phyloP scores from a whole-genome alignment of 2,113 vertebrate species.

The Corapipo altera region DNA sequence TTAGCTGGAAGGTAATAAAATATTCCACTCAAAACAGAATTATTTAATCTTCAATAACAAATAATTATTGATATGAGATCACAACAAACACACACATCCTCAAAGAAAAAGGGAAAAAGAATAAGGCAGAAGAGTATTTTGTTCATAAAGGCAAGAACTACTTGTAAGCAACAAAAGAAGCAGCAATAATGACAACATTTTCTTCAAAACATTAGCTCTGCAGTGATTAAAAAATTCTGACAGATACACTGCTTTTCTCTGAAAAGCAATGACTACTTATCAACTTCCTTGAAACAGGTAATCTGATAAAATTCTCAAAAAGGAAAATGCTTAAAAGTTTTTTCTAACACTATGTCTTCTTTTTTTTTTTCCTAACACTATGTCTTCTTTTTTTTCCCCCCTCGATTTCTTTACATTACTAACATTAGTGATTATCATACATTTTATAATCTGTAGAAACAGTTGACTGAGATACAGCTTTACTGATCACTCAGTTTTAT shows the following conservation, averaged over 20 bases:
- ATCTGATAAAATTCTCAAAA: not conserved
- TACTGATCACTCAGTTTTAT: not conserved
- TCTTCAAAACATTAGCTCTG: conserved; percentile 13
- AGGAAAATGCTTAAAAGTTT: not conserved
- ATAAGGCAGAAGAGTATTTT: not conserved
- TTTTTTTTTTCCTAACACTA: not conserved
- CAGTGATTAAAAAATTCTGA: not conserved
- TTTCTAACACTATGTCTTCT: not conserved
- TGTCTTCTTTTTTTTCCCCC: not conserved
- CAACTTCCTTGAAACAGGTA: not conserved
- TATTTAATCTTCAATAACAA: conserved; percentile 4
- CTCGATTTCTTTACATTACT: not conserved
- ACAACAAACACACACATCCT: not conserved
- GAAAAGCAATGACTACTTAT: not conserved
- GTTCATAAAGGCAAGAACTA: conserved; percentile 26
- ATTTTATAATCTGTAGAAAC: not conserved
- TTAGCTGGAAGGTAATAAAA: conserved; percentile 22
- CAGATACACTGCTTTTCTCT: not conserved
- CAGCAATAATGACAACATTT: not conserved
- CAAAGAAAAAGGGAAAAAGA: not conserved
- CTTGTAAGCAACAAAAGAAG: conserved; percentile 21
- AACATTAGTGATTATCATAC: not conserved
- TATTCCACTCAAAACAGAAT: not conserved
- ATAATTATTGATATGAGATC: not conserved
- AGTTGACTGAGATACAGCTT: not conserved